Evolutionary conservation across 2,888 invertebrate genomes (phyloP).

Genomic region (Artemia sinica): DNA sequence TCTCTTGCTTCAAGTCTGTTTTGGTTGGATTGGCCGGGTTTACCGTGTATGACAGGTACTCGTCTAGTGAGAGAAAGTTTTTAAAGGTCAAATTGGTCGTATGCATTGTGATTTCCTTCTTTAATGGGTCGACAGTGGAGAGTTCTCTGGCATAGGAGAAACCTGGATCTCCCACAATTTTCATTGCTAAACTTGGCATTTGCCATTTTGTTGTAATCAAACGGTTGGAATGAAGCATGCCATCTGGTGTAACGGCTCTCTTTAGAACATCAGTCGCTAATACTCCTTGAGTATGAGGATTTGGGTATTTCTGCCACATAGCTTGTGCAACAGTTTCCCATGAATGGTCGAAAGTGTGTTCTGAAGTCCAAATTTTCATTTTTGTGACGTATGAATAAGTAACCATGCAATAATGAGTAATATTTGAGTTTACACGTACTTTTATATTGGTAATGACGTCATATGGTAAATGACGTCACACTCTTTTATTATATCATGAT

Average conservation of each 20-base stretch:
- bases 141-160: slow-evolving; percentile 87
- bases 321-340: slow-evolving; percentile 98
- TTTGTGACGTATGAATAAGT: no score
- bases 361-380: slow-evolving; percentile 5
- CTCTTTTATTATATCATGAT: no score
- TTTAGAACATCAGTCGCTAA: slow-evolving; percentile 92
- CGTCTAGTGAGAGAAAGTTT: slow-evolving; percentile 79
- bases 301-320: slow-evolving; percentile 96
- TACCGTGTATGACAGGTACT: slow-evolving; percentile 70
- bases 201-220: slow-evolving; percentile 89
- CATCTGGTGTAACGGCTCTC: slow-evolving; percentile 58
- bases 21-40: slow-evolving; percentile 51
- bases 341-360: slow-evolving; percentile 54
- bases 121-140: slow-evolving; percentile 70
- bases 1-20: no score
- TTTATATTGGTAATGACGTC: no score
- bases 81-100: slow-evolving; percentile 64
- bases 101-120: slow-evolving; percentile 66
- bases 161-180: slow-evolving; percentile 76
- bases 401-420: no score
- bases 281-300: slow-evolving; percentile 91
- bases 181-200: slow-evolving; percentile 83
- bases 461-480: no score
- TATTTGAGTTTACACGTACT: no score
- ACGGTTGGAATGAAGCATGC: slow-evolving; percentile 75